phyloP scores from a whole-genome alignment of 2,888 invertebrate species.

The Odontothrips loti region DNA sequence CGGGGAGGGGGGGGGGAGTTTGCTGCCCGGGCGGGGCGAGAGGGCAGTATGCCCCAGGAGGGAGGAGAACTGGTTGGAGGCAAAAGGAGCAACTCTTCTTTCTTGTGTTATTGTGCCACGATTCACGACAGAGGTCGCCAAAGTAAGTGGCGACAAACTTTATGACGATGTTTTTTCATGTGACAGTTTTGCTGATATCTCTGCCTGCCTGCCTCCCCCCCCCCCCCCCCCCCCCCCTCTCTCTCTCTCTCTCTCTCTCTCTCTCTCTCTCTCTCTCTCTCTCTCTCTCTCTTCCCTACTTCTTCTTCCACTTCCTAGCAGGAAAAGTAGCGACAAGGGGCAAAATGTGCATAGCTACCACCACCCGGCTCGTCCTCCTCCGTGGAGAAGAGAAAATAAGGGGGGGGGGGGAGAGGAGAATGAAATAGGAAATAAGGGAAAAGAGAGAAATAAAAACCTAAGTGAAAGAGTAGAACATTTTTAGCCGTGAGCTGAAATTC shows the following conservation, averaged over 20 bases:
- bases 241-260: neutral
- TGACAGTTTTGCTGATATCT: constrained; percentile 22
- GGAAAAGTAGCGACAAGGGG: too few species aligned
- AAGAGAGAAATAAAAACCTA: too few species aligned
- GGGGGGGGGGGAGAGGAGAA: too few species aligned
- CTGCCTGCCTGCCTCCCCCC: neutral
- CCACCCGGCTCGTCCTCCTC: too few species aligned
- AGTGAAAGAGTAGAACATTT: too few species aligned
- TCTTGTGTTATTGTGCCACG: constrained; percentile 11
- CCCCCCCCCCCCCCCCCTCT: too few species aligned
- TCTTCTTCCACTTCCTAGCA: too few species aligned
- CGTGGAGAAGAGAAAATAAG: too few species aligned
- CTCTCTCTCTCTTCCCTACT: neutral
- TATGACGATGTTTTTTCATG: constrained; percentile 22
- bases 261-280: neutral
- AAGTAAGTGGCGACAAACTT: constrained; percentile 15
- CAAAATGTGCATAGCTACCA: too few species aligned
- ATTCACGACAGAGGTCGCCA: constrained; percentile 9
- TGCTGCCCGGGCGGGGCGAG: neutral
- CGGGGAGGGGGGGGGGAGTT: neutral
- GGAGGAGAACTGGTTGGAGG: neutral
- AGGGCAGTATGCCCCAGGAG: neutral
- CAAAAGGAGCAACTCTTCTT: neutral
- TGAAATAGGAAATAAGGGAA: too few species aligned
- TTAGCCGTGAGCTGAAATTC: too few species aligned